A percentile compares a stretch with the other conserved stretches of the same genome.
These are phyloP conservation scores for Drosophila kuntzei DNA, from an alignment of 2,888 invertebrate genomes.

Conservation along the genomic window DNA sequence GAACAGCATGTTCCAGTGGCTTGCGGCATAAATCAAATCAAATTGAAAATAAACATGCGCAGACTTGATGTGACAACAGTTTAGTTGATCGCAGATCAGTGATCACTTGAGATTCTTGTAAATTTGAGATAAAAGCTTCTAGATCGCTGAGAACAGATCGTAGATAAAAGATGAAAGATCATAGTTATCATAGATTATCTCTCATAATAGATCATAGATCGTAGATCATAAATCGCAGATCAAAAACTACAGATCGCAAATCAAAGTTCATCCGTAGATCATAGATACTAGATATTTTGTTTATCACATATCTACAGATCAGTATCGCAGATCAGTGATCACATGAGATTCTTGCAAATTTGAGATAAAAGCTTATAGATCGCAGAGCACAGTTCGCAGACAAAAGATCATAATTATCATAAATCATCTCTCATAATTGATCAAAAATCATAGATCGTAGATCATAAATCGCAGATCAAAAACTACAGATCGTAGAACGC, in stretches of 20 bases:
- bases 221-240: background rate
- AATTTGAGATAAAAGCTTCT: background rate
- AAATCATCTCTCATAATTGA: background rate
- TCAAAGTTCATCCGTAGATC: background rate
- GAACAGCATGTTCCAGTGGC: constrained; percentile 27
- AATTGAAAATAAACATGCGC: constrained; percentile 42
- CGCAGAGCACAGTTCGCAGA: background rate
- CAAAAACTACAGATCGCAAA: background rate
- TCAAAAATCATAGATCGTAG: background rate
- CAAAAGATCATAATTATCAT: background rate
- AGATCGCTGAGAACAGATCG: background rate
- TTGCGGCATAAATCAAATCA: constrained; percentile 39
- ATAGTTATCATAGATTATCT: background rate
- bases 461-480: background rate
- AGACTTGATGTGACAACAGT: constrained; percentile 26
- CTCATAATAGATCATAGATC: background rate
- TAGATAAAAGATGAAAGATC: background rate
- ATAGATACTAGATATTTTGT: too few relatives aligned
- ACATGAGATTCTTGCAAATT: background rate
- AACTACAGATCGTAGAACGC: background rate
- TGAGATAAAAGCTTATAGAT: background rate
- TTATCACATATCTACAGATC: too few relatives aligned
- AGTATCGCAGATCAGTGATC: constrained; percentile 9
- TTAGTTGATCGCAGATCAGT: constrained; percentile 4
- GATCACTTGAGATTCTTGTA: background rate